Base-by-base conservation (phyloP, 2,113 vertebrate species). In the Platichthys flesus region DNA sequence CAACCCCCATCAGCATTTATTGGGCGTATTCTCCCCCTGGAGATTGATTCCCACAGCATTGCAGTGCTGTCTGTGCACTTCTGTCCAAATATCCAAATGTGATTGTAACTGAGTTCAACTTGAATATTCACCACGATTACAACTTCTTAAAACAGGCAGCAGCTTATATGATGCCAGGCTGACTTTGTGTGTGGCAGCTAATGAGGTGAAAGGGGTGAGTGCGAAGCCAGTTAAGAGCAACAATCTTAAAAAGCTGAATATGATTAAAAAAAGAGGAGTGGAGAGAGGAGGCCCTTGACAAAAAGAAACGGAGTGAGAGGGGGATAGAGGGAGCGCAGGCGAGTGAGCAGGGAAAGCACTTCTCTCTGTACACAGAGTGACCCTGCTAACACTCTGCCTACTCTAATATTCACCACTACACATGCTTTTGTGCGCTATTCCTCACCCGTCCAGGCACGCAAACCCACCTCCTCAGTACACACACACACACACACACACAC, bases 361-460 rank as follows among this genome's bases (percentile, higher is more conserved):
- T 85, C 63, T 71, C 75, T 79, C 78, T 75, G 76, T 76, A 83
- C 76, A 69, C 58, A 86, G 68, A 91, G 72, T 78, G 75, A 84
- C 75, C 70, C 72, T 80, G 76, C 74, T 61, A 83, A 79, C 74
- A 73, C 77, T 76, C 70, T 21, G 64, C 59, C 69, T 89, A 52
- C 84, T 90, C 74, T 62, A 85, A 86, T 85, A 88, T 88, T 91
- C 88, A 87, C 82, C 74, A 79, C 83, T 85, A 86, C 88, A 88
- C 73, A 79, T 88, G 82, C 85, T 87, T 89, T 85, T 85, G 74
- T 86, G 83, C 69, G 68, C 72, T 55, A 71, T 66, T 84, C 83
- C 56, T 76, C 24, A 37, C 67, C 67, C 72, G 65, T 85, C 67
- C 51, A 28, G 74, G 78, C 85, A 88, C 65, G 82, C 82, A 76